Base-by-base conservation (phyloP, 2,888 invertebrate species). In the Thereva nobilitata region DNA sequence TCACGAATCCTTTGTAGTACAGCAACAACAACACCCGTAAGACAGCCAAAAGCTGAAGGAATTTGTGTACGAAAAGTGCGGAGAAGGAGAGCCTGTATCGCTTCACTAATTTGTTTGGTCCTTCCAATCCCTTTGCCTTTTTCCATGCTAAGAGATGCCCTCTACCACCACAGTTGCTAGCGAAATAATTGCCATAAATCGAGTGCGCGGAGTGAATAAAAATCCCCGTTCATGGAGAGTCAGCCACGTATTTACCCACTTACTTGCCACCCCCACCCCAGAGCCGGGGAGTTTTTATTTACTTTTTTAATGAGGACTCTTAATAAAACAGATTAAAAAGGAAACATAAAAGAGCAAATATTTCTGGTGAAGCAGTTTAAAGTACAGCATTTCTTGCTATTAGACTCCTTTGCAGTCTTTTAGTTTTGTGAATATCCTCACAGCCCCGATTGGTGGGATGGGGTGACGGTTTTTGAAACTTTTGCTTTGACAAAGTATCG, bases 1-100 rank as follows among this genome's bases (percentile, higher is more conserved):
- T 73, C 73, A 74, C 74, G 74, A 74, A 73, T 72, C 71, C 67
- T 69, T 50, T 54, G 52, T 35, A 57, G 45, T 23, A 54, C 50
- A 56, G 35, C 49, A 42, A 34, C 6, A 40, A 45, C n/a, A 45
- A 45, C 45, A 5, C n/a, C 45, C 3, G 12, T 45, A 47, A 42
- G 34, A 61, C 61, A 50, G 50, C 50, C 61, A 61, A 37, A 61
- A 61, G 61, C 61, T 40, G 61, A 61, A 61, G 49, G 41, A 61
- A 50, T 34, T 23, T 23, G 23, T 23, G 23, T 23, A 23, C 23
- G 23, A 23, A 2, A 41, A 61, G 40, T 40, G 40, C 40, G 6
- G 50, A 10, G 9, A 52, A 50, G 64, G 44, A 50, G 53, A 45
- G 64, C 23, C 23, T 23, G 53, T 34, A 53, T 44, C 44, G 53